Base-by-base conservation (phyloP, 2,797 vertebrate genomes). In the Peromyscus attwateri region DNA sequence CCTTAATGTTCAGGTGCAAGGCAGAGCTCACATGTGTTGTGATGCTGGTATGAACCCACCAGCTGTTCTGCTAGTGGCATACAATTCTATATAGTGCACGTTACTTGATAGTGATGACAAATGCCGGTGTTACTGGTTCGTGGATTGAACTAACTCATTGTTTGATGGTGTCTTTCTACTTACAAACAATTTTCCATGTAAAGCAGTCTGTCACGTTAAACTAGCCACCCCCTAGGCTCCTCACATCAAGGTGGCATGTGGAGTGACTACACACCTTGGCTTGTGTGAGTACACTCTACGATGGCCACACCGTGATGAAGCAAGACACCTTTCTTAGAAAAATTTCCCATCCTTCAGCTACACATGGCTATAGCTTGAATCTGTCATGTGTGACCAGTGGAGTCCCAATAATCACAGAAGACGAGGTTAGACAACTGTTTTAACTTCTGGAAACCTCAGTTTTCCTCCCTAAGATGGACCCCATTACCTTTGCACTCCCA, bases 391-490 rank as follows among this genome's bases (percentile, higher is more conserved):
- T 31, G 89, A 66, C 64, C 52, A 60, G 9, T n/a, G 7, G 8
- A 66, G 17, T 14, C 29, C 8, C 23, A 62, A 64, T 11, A 13
- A 75, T 89, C 31, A 55, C 31, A 77, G 3, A 19, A 2, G 87
- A 34, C 62, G 27, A n/a, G 46, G 23, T 66, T n/a, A 82, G 31
- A 75, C 23, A 89, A 68, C 27, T 95, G 75, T 81, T 76, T 55
- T 80, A 70, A 71, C 76, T 76, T 88, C 49, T 31, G 80, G 34
- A 68, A 49, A 40, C 62, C 64, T 92, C 25, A n/a, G 12, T 68
- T 92, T 92, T 87, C 84, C 89, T 14, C 25, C 13, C 70, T 62
- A 29, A 79, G 37, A 57, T 52, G 55, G 37, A 68, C 46, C 75
- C 14, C 1, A 25, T 84, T 88, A 71, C 8, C 10, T 9, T 73